phyloP scores from a whole-genome alignment of 30 jellyfish, hydroid and myxozoan genomes.

The Pelagia noctiluca region DNA sequence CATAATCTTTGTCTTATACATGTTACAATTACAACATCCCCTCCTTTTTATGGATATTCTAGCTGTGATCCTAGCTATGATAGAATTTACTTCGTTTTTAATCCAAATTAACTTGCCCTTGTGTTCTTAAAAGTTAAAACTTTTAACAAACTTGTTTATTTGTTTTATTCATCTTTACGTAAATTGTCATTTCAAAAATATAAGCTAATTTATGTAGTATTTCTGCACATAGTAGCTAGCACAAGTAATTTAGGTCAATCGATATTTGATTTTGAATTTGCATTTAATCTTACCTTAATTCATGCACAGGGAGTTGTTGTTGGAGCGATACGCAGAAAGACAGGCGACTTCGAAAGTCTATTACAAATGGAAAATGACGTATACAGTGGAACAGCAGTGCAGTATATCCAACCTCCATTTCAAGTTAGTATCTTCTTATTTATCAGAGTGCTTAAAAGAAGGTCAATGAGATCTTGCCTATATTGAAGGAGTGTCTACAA shows the following conservation, averaged over 20 bases:
- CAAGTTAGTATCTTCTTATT: conserved; percentile 25
- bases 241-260: too few relatives aligned
- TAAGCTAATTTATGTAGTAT: neutral
- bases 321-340: conserved; percentile 12
- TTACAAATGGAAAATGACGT: conserved; percentile 45
- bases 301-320: conserved; percentile 20
- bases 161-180: neutral
- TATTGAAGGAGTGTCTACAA: too few relatives aligned
- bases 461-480: too few relatives aligned
- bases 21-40: too few relatives aligned
- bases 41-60: too few relatives aligned
- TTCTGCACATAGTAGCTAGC: too few relatives aligned
- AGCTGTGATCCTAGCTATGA: neutral
- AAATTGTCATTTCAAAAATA: neutral
- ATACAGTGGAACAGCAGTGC: conserved; percentile 28
- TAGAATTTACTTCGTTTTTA: neutral
- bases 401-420: conserved; percentile 43
- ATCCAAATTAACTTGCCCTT: too few relatives aligned
- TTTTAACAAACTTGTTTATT: neutral
- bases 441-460: too few relatives aligned
- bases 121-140: neutral
- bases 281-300: too few relatives aligned
- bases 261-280: too few relatives aligned
- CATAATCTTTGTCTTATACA: too few relatives aligned
- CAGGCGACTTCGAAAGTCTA: neutral